phyloP scores from a whole-genome alignment of 1,140 invertebrate genomes.

The Dreissena polymorpha region DNA sequence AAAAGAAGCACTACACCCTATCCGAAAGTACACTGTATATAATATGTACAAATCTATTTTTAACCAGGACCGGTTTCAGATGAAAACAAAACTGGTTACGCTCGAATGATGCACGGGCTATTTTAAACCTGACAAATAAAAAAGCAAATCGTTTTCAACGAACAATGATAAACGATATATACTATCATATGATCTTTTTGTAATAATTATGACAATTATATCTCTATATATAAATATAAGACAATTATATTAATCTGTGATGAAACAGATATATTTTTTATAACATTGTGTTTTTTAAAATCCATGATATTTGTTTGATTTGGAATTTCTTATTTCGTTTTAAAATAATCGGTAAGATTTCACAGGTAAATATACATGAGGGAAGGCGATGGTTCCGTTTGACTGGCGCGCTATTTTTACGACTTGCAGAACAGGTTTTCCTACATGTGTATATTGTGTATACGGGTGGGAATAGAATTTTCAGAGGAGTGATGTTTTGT shows the following conservation, averaged over 20 bases:
- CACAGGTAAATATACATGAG: background rate
- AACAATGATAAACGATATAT: background rate
- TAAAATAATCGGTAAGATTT: conserved; percentile 1
- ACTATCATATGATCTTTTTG: too few relatives aligned
- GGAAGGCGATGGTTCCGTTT: conserved; percentile 4
- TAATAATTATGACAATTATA: too few relatives aligned
- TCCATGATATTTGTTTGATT: too few relatives aligned
- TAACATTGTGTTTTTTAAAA: too few relatives aligned
- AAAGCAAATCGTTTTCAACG: conserved; percentile 1
- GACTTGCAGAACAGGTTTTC: conserved; percentile 50
- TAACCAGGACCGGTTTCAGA: conserved; percentile 48
- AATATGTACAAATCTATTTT: conserved; percentile 35
- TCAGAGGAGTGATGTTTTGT: background rate
- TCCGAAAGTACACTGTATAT: background rate
- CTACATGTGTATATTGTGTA: conserved; percentile 9
- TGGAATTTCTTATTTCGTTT: background rate
- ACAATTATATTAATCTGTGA: too few relatives aligned
- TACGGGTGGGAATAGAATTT: background rate
- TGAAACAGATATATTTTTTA: too few relatives aligned
- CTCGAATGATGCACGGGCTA: background rate
- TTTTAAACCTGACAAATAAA: background rate
- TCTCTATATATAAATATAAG: too few relatives aligned
- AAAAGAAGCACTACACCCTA: background rate
- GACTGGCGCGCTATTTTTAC: conserved; percentile 51
- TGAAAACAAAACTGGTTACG: conserved; percentile 27